These are phyloP conservation scores for Drosophila hydei DNA, from an alignment of 1,140 invertebrate genomes.

Conservation along the genomic window DNA sequence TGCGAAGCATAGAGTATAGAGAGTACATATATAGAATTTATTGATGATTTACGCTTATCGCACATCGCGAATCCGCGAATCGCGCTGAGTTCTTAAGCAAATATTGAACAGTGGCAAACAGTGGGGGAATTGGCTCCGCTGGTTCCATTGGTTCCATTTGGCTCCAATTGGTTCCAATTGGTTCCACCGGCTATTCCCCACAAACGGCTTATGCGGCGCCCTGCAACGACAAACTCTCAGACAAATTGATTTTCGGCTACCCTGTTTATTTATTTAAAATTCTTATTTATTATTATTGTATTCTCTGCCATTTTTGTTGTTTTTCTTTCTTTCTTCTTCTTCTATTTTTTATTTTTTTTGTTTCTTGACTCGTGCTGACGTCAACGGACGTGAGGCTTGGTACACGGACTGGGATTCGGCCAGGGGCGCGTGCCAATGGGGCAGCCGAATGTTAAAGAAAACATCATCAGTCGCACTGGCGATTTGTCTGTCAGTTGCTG, in stretches of 20 bases:
- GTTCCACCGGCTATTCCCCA: too few species aligned
- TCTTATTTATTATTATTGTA: slow-evolving; percentile 25
- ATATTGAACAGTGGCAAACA: slow-evolving; percentile 41
- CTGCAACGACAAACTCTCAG: slow-evolving; percentile 33
- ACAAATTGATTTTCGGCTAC: slow-evolving; percentile 46
- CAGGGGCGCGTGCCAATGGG: slow-evolving; percentile 42
- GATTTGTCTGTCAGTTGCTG: slow-evolving; percentile 11
- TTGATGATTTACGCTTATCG: slow-evolving; percentile 37
- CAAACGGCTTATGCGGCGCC: background rate
- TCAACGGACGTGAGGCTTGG: slow-evolving; percentile 30
- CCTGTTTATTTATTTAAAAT: slow-evolving; percentile 50
- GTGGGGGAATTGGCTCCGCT: slow-evolving; percentile 27
- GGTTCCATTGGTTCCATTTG: slow-evolving; percentile 2
- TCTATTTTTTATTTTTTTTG: background rate
- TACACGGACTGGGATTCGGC: slow-evolving; percentile 7
- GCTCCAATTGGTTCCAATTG: background rate
- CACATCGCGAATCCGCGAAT: slow-evolving; percentile 26
- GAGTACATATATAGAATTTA: slow-evolving; percentile 17
- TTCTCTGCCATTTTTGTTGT: slow-evolving; percentile 9
- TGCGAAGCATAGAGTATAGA: background rate
- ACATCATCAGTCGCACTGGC: slow-evolving; percentile 11
- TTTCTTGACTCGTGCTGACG: slow-evolving; percentile 34
- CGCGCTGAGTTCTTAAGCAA: slow-evolving; percentile 32
- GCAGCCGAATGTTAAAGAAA: slow-evolving; percentile 1
- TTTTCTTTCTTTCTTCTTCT: slow-evolving; percentile 13